These are phyloP conservation scores for Mythimna loreyi DNA, from an alignment of 2,888 invertebrate genomes.

Conservation along the genomic window DNA sequence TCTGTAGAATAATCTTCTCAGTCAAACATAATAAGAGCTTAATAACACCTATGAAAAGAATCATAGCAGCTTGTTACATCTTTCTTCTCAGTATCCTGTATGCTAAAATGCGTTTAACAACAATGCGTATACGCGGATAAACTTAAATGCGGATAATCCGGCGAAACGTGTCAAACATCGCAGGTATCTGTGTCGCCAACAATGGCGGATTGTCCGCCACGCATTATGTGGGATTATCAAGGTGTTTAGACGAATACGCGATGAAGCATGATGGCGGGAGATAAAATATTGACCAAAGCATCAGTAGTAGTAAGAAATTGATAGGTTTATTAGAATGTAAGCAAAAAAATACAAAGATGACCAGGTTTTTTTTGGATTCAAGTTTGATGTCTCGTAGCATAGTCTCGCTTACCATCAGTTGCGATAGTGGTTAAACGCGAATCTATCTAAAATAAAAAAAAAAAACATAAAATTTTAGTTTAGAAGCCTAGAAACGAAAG, in stretches of 20 bases:
- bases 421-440: too few species aligned
- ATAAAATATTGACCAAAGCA: constrained; percentile 16
- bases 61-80: constrained; percentile 36
- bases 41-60: constrained; percentile 19
- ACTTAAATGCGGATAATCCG: constrained; percentile 66
- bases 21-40: neutral
- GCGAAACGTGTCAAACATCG: constrained; percentile 66
- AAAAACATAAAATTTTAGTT: too few species aligned
- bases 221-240: constrained; percentile 48
- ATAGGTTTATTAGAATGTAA: constrained; percentile 3
- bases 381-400: neutral
- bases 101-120: constrained; percentile 59
- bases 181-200: constrained; percentile 64
- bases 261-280: constrained; percentile 35
- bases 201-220: constrained; percentile 41
- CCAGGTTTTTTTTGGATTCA: constrained; percentile 18
- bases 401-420: too few species aligned
- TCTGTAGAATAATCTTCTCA: neutral
- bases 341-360: neutral
- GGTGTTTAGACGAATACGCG: constrained; percentile 46
- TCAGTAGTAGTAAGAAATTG: neutral
- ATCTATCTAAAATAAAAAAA: too few species aligned
- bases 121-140: constrained; percentile 51
- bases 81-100: constrained; percentile 37
- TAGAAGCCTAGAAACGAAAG: too few species aligned